Percentiles rank a stretch among this genome's conserved stretches.
These are phyloP conservation scores for Thaumetopoea pityocampa DNA, from an alignment of 1,140 invertebrate genomes.

Conservation along the genomic window DNA sequence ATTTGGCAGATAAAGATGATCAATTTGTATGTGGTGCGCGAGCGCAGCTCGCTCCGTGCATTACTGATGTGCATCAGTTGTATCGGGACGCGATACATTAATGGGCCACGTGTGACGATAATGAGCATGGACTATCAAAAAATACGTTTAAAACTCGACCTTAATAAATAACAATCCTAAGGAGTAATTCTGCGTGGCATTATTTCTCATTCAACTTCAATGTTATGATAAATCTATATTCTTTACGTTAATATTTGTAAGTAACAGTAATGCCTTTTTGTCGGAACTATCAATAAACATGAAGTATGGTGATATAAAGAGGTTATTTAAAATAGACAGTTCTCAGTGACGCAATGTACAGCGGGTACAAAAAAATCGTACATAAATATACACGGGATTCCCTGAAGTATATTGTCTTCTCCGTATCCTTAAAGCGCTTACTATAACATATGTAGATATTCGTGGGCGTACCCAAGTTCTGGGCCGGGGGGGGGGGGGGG, in stretches of 20 bases:
- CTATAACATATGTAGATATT: too few species aligned
- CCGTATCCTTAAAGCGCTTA: too few species aligned
- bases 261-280: constrained; percentile 38
- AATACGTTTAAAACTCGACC: constrained; percentile 8
- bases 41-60: constrained; percentile 9
- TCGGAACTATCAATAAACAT: constrained; percentile 32
- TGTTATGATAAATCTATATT: constrained; percentile 31
- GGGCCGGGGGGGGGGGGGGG: too few species aligned
- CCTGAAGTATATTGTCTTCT: too few species aligned
- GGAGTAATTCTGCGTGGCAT: constrained; percentile 1
- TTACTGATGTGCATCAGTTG: constrained; percentile 20
- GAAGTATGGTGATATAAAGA: constrained; percentile 19
- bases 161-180: neutral
- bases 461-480: too few species aligned
- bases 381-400: too few species aligned
- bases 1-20: constrained; percentile 17
- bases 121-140: constrained; percentile 13
- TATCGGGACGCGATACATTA: constrained; percentile 25
- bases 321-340: constrained; percentile 10
- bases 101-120: constrained; percentile 35
- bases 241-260: constrained; percentile 28
- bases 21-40: constrained; percentile 22
- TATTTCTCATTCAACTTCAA: constrained; percentile 15
- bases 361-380: too few species aligned
- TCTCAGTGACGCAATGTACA: constrained; percentile 4